Percentiles rank a stretch among this genome's conserved stretches.
phyloP scores from a whole-genome alignment of 30 jellyfish, hydroid and myxozoan genomes.

The Pelagia noctiluca region DNA sequence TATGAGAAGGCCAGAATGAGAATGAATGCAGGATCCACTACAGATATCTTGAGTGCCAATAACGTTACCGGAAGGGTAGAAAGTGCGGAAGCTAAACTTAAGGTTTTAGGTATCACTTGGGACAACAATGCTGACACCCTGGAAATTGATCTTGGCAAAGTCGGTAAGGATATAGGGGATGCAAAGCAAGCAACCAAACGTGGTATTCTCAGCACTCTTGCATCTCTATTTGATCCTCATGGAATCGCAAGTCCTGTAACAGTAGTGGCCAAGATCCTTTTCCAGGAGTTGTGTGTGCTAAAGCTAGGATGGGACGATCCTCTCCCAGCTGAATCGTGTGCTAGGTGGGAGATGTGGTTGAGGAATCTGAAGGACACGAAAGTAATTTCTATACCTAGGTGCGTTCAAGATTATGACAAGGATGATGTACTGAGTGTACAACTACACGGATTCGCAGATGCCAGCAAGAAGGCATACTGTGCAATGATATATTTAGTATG shows the following conservation, averaged over 20 bases:
- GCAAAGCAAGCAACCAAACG: slow-evolving; percentile 27
- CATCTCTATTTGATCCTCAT: slow-evolving; percentile 56
- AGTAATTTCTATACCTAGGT: slow-evolving; percentile 35
- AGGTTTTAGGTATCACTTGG: slow-evolving; percentile 22
- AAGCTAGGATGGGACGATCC: slow-evolving; percentile 50
- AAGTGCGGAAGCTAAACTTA: neutral
- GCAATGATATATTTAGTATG: slow-evolving; percentile 1
- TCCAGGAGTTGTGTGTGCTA: slow-evolving; percentile 36
- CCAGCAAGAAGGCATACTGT: too few relatives aligned
- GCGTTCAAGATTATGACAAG: neutral
- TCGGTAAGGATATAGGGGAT: slow-evolving; percentile 27
- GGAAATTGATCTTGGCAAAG: slow-evolving; percentile 42
- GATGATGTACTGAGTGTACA: neutral
- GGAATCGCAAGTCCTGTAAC: slow-evolving; percentile 33
- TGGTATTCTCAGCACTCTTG: slow-evolving; percentile 35
- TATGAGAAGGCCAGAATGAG: slow-evolving; percentile 39
- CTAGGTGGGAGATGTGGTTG: slow-evolving; percentile 41
- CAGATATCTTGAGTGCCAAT: neutral
- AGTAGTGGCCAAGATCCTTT: slow-evolving; percentile 39
- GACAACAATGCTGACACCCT: slow-evolving; percentile 20
- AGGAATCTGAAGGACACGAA: neutral
- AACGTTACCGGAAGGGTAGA: neutral
- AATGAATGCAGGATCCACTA: neutral
- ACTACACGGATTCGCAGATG: slow-evolving; percentile 17
- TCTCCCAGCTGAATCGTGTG: slow-evolving; percentile 31